Evolutionary conservation across 2,888 invertebrate genomes (phyloP).

Genomic region (Timema cristinae): DNA sequence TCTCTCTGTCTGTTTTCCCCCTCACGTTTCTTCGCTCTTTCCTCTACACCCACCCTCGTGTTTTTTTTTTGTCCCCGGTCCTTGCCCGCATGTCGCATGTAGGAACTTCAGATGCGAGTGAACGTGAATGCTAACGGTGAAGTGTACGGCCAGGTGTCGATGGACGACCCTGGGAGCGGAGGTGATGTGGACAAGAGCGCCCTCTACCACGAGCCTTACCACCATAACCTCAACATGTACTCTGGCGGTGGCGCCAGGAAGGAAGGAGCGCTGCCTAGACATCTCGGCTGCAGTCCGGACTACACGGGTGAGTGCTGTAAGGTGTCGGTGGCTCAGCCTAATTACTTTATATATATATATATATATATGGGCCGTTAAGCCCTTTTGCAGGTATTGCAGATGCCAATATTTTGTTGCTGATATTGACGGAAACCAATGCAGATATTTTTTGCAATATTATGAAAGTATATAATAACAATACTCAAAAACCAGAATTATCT

Average conservation of each 20-base stretch:
- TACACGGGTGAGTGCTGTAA: slow-evolving; percentile 51
- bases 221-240: slow-evolving; percentile 40
- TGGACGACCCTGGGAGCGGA: slow-evolving; percentile 35
- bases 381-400: no score
- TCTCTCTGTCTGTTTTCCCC: slow-evolving; percentile 20
- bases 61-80: slow-evolving; percentile 23
- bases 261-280: slow-evolving; percentile 39
- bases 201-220: slow-evolving; percentile 43
- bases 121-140: slow-evolving; percentile 38
- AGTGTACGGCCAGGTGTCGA: slow-evolving; percentile 39
- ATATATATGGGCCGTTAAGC: no score
- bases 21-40: slow-evolving; percentile 4
- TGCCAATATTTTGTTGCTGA: no score
- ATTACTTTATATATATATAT: no score
- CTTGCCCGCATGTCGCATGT: slow-evolving; percentile 18
- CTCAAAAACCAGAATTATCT: no score
- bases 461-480: no score
- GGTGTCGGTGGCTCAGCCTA: background rate
- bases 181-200: slow-evolving; percentile 41
- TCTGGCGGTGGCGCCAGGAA: background rate
- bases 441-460: no score
- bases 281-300: slow-evolving; percentile 50
- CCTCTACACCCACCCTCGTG: background rate
- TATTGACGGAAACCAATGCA: no score
- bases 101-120: slow-evolving; percentile 38